Percentiles rank a stretch among this genome's conserved stretches.
These are phyloP conservation scores for Carassius gibelio DNA, from an alignment of 2,113 vertebrate genomes.

Conservation along the genomic window DNA sequence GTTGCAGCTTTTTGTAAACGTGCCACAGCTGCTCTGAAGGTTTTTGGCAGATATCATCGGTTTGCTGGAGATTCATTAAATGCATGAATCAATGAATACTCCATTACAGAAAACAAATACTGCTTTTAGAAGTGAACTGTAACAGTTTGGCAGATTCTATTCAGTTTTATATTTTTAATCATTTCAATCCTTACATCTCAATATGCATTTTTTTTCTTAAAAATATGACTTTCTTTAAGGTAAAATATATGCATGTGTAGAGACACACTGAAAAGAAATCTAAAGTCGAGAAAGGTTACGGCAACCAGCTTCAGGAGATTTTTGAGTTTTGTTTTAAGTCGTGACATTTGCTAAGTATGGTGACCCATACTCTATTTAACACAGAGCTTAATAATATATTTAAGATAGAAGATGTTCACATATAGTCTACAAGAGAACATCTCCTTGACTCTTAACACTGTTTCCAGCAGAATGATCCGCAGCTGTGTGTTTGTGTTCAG, in stretches of 20 bases:
- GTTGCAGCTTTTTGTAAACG: not conserved
- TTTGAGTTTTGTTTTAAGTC: no score
- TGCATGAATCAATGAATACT: not conserved
- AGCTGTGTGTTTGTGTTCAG: no score
- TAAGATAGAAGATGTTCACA: no score
- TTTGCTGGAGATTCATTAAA: not conserved
- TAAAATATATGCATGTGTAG: not conserved
- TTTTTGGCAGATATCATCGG: not conserved
- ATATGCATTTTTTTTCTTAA: not conserved
- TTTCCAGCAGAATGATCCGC: no score
- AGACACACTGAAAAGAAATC: no score
- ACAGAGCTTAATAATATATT: no score
- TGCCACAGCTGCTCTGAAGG: not conserved
- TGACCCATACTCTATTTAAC: no score
- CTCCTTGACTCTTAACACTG: no score
- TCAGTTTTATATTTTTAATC: not conserved
- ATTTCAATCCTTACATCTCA: not conserved
- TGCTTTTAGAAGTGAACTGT: not conserved
- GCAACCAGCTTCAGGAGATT: no score
- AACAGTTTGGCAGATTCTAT: not conserved
- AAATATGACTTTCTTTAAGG: not conserved
- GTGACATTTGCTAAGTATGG: no score
- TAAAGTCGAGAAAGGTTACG: no score
- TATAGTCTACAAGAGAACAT: no score
- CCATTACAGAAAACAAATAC: not conserved